Conservation (phyloP, 1,140 invertebrate genomes). For the Pogonognathellus flavescens region DNA sequence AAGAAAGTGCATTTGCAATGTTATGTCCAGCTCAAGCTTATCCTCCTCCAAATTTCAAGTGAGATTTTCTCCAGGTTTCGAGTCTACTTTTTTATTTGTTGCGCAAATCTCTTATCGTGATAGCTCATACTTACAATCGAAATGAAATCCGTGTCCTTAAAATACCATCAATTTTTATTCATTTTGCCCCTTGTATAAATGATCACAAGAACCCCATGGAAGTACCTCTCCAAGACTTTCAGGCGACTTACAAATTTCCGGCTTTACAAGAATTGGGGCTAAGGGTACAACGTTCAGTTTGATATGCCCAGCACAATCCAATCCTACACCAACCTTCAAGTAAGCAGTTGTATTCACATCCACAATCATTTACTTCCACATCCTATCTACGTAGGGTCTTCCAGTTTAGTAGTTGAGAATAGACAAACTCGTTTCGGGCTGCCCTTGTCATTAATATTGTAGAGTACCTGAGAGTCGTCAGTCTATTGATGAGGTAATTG, state of each 20-base stretch:
- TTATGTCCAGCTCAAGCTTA: conserved; percentile 65
- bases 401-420: conserved; percentile 58
- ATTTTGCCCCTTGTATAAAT: neutral
- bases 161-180: neutral
- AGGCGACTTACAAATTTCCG: conserved; percentile 59
- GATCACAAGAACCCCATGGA: conserved; percentile 53
- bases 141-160: neutral
- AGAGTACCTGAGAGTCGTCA: neutral
- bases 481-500: neutral
- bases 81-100: neutral
- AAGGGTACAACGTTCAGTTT: conserved; percentile 70
- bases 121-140: neutral
- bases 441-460: neutral
- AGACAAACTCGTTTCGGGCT: neutral
- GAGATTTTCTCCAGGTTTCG: conserved; percentile 23
- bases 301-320: conserved; percentile 73
- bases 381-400: neutral
- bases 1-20: conserved; percentile 67
- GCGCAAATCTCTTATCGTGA: neutral
- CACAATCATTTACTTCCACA: neutral
- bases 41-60: conserved; percentile 67
- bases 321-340: conserved; percentile 53
- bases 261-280: conserved; percentile 35
- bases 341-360: no score
- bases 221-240: conserved; percentile 58